These are phyloP conservation scores for Peromyscus aztecus DNA, from an alignment of 2,797 vertebrate species.

Conservation along the genomic window DNA sequence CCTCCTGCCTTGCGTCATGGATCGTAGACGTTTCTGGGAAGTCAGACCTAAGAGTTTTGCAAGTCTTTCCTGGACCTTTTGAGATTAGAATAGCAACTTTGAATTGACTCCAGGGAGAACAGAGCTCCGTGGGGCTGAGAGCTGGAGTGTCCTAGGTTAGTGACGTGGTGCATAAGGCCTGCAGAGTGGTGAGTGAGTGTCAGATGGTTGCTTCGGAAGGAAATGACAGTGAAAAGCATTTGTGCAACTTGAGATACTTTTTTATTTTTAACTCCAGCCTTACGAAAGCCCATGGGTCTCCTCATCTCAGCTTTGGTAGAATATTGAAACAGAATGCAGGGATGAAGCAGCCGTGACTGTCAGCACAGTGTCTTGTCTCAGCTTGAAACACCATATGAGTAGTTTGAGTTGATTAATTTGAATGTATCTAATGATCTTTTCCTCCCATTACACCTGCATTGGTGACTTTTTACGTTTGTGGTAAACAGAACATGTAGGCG, in stretches of 20 bases:
- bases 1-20: not conserved
- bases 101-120: not conserved
- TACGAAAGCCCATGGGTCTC: not conserved
- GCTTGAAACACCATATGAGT: not conserved
- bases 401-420: slow-evolving; percentile 40
- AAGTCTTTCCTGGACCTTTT: slow-evolving; percentile 44
- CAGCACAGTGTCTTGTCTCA: not conserved
- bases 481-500: not conserved
- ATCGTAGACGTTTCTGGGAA: not conserved
- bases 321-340: not conserved
- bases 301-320: not conserved
- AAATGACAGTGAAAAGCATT: slow-evolving; percentile 7
- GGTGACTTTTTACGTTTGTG: slow-evolving; percentile 49
- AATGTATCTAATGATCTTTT: slow-evolving; percentile 34
- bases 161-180: not conserved
- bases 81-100: not conserved
- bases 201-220: not conserved
- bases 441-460: not conserved
- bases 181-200: not conserved
- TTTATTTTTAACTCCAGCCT: not conserved
- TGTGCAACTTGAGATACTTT: not conserved
- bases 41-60: not conserved
- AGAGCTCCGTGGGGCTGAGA: not conserved
- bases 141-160: not conserved
- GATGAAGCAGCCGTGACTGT: not conserved